Base-by-base conservation (phyloP, 2,113 vertebrate species). In the Tetrax tetrax region DNA sequence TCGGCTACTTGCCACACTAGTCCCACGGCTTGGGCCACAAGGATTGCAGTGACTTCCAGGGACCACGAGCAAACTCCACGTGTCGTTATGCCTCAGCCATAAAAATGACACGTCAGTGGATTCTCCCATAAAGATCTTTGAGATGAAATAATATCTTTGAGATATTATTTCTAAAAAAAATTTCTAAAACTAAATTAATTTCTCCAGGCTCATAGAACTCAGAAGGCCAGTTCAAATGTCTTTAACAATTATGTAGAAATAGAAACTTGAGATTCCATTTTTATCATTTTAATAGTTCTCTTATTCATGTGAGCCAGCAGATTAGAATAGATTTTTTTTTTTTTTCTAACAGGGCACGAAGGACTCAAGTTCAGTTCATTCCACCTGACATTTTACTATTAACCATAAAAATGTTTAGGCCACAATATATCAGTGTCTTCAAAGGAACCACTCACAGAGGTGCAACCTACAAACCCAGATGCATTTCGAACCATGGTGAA, bases 61-160 rank as follows among this genome's bases (percentile, higher is more conserved):
- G 24, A 77, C 5, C 17, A 14, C 0, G 3, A 53, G 69, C 10
- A 53, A 80, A 29, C 14, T 65, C 28, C 14, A 12, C 1, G 0
- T 16, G 8, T 64, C 6, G 1, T 25, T 83, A 50, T 13, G 10
- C 20, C 12, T 70, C 60, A 57, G 21, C 2, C 27, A n/a, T 10
- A 65, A 53, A 83, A 92, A 61, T 3, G 2, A 56, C 2, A 7
- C 2, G 17, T 41, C 5, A 7, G 3, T 21, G 5, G 31, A 69
- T 41, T 43, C 7, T 83, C 41, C 50, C 16, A 14, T 43, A 47
- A 87, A 76, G 8, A 8, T 53, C 19, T 75, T 59, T 31, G 28
- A 63, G 31, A 59, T 68, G 56, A 71, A 85, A 31, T 28, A 60
- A 47, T 37, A 48, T 43, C 29, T 66, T 43, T 24, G 6, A 77